Conservation (phyloP, 2,888 invertebrate species). For the Agonopterix heracliana region DNA sequence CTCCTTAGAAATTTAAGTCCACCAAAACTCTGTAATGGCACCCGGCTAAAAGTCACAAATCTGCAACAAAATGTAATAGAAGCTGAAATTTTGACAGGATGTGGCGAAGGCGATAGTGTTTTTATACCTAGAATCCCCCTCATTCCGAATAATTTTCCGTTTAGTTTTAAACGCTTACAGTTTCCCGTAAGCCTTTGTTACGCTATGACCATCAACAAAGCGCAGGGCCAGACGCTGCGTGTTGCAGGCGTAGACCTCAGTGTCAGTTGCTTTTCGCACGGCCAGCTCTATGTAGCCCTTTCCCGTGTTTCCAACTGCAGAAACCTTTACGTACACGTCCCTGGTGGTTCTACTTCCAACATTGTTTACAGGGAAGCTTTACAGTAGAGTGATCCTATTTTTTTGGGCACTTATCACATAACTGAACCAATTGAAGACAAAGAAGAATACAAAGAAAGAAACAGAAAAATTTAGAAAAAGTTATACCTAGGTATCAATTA, state of each 20-base stretch:
- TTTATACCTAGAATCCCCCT: constrained; percentile 2
- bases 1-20: constrained; percentile 14
- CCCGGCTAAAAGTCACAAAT: constrained; percentile 1
- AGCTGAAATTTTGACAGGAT: constrained; percentile 5
- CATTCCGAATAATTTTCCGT: constrained; percentile 5
- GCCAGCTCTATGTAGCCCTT: not conserved
- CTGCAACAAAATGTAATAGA: constrained; percentile 5
- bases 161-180: not conserved
- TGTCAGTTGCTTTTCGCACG: not conserved
- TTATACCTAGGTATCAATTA: too few relatives aligned
- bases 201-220: constrained; percentile 7
- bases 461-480: too few relatives aligned
- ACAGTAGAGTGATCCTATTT: too few relatives aligned
- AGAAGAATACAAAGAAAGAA: too few relatives aligned
- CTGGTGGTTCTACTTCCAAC: not conserved
- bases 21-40: constrained; percentile 3
- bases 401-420: too few relatives aligned
- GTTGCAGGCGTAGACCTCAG: not conserved
- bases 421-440: too few relatives aligned
- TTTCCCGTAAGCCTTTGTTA: constrained; percentile 10
- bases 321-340: not conserved
- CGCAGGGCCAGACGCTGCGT: not conserved
- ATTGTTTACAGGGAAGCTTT: not conserved
- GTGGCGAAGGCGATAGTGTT: not conserved
- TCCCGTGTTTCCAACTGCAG: not conserved